Percentiles rank a stretch among this genome's conserved stretches.
phyloP scores from a whole-genome alignment of 2,888 invertebrate species.

The Plebejus anna region DNA sequence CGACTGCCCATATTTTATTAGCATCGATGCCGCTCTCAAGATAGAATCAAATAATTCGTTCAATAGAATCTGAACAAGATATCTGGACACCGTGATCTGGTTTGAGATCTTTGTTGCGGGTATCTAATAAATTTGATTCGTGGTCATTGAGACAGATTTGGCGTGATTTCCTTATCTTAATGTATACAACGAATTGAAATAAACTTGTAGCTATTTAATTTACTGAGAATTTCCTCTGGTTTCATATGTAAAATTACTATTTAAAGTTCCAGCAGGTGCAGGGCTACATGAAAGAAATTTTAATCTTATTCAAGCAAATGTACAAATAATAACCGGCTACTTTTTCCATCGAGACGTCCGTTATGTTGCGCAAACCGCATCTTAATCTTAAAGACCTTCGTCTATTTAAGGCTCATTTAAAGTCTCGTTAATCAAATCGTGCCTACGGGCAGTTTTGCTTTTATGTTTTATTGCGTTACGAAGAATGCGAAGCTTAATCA shows the following conservation, averaged over 20 bases:
- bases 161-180: conserved; percentile 14
- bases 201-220: not conserved
- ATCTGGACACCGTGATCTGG: conserved; percentile 55
- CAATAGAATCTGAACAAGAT: conserved; percentile 61
- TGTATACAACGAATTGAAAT: not conserved
- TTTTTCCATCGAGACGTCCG: not conserved
- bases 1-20: conserved; percentile 59
- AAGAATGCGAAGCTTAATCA: conserved; percentile 34
- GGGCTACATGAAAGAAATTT: not conserved
- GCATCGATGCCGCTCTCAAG: conserved; percentile 59
- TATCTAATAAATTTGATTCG: conserved; percentile 24
- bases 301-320: not conserved
- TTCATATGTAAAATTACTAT: not conserved
- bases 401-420: conserved; percentile 25
- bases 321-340: conserved; percentile 17
- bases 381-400: conserved; percentile 16
- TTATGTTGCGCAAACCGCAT: not conserved
- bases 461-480: conserved; percentile 33
- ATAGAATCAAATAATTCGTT: conserved; percentile 63
- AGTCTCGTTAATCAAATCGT: conserved; percentile 27
- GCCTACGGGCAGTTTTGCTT: conserved; percentile 11
- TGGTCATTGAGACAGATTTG: conserved; percentile 25
- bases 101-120: conserved; percentile 33
- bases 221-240: not conserved
- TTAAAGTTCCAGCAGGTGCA: not conserved